Conservation (phyloP, 2,888 invertebrate genomes). For the Elaeidobius kamerunicus region DNA sequence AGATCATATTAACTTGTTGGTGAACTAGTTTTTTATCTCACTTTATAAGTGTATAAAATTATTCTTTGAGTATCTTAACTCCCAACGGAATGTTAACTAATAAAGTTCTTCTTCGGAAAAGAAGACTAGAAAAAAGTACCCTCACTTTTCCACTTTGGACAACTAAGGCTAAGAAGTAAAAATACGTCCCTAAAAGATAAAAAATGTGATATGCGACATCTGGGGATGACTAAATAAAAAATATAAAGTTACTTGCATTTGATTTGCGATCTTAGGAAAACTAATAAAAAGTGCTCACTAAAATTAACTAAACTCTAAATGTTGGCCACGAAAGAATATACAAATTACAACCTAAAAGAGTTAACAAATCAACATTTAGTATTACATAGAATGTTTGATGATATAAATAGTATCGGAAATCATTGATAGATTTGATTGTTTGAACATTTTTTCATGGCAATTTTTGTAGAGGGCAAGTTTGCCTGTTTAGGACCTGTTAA, state of each 20-base stretch:
- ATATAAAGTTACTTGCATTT: slow-evolving; percentile 26
- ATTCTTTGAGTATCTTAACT: too few species aligned
- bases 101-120: too few species aligned
- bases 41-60: too few species aligned
- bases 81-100: too few species aligned
- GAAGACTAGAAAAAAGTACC: too few species aligned
- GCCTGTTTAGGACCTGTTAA: too few species aligned
- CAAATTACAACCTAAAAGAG: slow-evolving; percentile 26
- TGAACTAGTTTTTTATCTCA: too few species aligned
- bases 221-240: slow-evolving; percentile 18
- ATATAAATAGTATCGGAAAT: slow-evolving; percentile 19
- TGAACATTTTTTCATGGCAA: slow-evolving; percentile 10
- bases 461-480: slow-evolving; percentile 5
- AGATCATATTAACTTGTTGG: too few species aligned
- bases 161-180: slow-evolving; percentile 10
- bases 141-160: slow-evolving; percentile 26
- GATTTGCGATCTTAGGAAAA: slow-evolving; percentile 21
- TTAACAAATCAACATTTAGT: slow-evolving; percentile 22
- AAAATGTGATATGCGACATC: slow-evolving; percentile 27
- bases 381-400: slow-evolving; percentile 19
- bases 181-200: slow-evolving; percentile 20
- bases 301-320: slow-evolving; percentile 19
- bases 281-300: slow-evolving; percentile 13
- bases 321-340: slow-evolving; percentile 24
- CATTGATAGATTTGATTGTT: slow-evolving; percentile 23